These are phyloP conservation scores for Lumbricus terrestris DNA, from an alignment of 2,888 invertebrate genomes.

Conservation along the genomic window DNA sequence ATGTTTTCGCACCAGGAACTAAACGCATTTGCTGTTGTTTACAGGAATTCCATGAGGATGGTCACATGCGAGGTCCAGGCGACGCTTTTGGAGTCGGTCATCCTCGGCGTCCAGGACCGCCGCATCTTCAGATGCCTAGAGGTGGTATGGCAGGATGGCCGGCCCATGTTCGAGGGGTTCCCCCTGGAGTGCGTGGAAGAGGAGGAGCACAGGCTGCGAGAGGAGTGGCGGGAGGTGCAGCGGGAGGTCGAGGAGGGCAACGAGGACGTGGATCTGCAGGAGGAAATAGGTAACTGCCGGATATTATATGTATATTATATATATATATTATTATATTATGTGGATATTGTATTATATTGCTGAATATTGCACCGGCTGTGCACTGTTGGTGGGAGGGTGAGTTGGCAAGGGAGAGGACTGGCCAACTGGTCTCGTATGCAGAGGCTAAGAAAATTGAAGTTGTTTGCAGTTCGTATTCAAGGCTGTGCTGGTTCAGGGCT, in stretches of 20 bases:
- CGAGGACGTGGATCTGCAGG: neutral
- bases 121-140: neutral
- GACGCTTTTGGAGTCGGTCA: neutral
- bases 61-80: neutral
- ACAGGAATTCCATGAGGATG: conserved; percentile 8
- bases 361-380: too few species aligned
- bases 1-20: neutral
- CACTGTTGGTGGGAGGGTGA: too few species aligned
- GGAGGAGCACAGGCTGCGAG: neutral
- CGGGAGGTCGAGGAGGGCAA: neutral
- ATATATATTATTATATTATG: too few species aligned
- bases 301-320: too few species aligned
- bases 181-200: neutral
- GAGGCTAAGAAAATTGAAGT: too few species aligned
- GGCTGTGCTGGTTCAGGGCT: too few species aligned
- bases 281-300: neutral
- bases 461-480: too few species aligned
- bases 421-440: too few species aligned
- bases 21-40: neutral
- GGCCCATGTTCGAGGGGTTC: neutral
- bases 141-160: neutral
- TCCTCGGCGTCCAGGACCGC: neutral
- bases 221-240: neutral
- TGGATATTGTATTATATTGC: too few species aligned
- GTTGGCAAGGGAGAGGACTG: too few species aligned